These are phyloP conservation scores for Meiosimyza platycephala DNA, from an alignment of 2,888 invertebrate genomes.

Conservation along the genomic window DNA sequence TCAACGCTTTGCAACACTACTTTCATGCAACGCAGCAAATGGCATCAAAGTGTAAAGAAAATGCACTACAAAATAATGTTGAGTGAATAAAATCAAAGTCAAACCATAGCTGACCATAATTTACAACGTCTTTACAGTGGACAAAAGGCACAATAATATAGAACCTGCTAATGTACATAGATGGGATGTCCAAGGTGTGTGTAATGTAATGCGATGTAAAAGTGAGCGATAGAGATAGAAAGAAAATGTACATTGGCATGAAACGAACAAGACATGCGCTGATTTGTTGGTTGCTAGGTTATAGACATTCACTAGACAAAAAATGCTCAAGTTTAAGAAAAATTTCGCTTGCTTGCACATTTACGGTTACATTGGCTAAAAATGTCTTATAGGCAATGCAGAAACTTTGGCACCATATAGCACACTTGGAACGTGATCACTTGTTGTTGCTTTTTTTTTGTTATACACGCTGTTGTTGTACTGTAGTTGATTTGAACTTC, in stretches of 20 bases:
- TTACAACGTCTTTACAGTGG: not conserved
- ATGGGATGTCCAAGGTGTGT: too few species aligned
- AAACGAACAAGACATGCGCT: not conserved
- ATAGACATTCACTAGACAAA: constrained; percentile 20
- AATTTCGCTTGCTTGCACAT: not conserved
- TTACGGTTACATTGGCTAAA: constrained; percentile 14
- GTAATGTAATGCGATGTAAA: too few species aligned
- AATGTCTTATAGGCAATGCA: not conserved
- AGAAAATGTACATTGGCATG: not conserved
- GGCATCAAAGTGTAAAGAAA: not conserved
- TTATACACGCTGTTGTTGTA: not conserved
- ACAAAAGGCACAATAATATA: not conserved
- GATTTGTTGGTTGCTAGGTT: constrained; percentile 1
- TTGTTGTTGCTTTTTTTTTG: too few species aligned
- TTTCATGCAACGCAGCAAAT: not conserved
- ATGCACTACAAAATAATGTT: not conserved
- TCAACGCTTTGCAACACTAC: too few species aligned
- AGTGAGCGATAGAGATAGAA: not conserved
- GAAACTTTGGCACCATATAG: not conserved
- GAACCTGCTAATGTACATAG: not conserved
- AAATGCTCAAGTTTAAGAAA: not conserved
- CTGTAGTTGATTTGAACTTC: not conserved
- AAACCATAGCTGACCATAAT: constrained; percentile 3
- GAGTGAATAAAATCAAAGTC: constrained; percentile 7
- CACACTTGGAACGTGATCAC: constrained; percentile 12